Base-by-base conservation (phyloP, 2,113 vertebrate species). In the Percopsis transmontana region DNA sequence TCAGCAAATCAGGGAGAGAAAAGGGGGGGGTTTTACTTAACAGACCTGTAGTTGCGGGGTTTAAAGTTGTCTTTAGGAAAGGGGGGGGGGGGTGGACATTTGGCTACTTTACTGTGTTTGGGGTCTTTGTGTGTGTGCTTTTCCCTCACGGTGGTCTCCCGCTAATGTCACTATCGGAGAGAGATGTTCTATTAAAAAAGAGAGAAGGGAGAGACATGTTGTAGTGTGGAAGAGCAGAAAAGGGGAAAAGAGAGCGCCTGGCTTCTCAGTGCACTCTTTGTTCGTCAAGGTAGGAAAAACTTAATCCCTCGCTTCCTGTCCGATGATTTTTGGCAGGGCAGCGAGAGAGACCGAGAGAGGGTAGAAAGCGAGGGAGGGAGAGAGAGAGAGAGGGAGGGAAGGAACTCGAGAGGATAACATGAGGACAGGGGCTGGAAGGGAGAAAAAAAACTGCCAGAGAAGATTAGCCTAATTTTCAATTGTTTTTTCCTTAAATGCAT, bases 221-320 rank as follows among this genome's bases (percentile, higher is more conserved):
- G 72, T 39, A 44, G 62, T 40, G 51, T 19, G 9, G 15, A 39
- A 54, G 33, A 15, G 12, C 42, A n/a, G 12, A 14, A 15, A 20
- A 21, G n/a, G 24, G 41, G 67, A 47, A 87, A 87, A 86, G 91
- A 76, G 90, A 90, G 89, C 79, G 65, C 83, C 91, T 90, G 91
- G 88, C 90, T 89, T 81, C 90, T 95, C 93, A 94, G 93, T 94
- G 92, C 85, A 76, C 79, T 94, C 95, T 96, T 97, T 97, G 95
- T 96, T 96, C 92, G 71, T 89, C 91, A 95, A 96, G 96, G 95
- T 97, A 96, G 93, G 93, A 96, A 96, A 97, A 96, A 96, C 92
- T 92, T 96, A 95, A 97, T 96, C 94, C 95, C 94, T 89, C 82
- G 87, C 95, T 98, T 98, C 96, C 95, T 97, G 95, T 96, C 92